phyloP scores from a whole-genome alignment of 2,797 vertebrate genomes.

The Myotis vivesi region DNA sequence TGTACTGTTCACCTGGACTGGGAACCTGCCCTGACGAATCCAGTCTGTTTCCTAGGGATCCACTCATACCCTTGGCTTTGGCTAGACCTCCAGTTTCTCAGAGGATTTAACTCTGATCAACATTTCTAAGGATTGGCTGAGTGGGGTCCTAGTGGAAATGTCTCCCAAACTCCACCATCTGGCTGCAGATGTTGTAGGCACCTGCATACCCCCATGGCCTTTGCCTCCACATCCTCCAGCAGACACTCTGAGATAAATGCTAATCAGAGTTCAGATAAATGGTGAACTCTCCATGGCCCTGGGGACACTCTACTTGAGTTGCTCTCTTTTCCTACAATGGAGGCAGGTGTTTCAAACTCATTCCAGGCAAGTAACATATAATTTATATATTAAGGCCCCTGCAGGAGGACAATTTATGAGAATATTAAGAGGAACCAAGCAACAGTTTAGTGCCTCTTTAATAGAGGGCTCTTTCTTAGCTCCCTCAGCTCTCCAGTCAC shows the following conservation, averaged over 20 bases:
- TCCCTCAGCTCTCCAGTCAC: neutral
- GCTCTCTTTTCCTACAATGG: neutral
- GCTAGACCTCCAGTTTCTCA: neutral
- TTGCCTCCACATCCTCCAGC: fast-evolving
- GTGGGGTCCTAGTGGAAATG: neutral
- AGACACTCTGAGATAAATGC: fast-evolving
- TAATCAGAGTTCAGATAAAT: neutral
- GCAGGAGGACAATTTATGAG: neutral
- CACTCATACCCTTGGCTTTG: neutral
- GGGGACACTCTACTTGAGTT: neutral
- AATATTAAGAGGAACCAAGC: neutral
- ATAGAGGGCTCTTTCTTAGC: neutral
- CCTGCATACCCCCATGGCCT: fast-evolving
- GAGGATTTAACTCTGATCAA: neutral
- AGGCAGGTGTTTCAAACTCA: neutral
- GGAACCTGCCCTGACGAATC: neutral
- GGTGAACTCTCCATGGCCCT: neutral
- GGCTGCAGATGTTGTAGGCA: too few relatives aligned
- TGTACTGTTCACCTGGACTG: neutral
- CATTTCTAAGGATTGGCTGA: neutral
- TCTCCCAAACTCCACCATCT: neutral
- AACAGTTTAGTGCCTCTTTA: neutral
- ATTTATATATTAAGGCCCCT: neutral
- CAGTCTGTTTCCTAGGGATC: neutral
- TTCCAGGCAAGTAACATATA: neutral